Evolutionary conservation across 2,888 invertebrate species (phyloP), one percentile per base, ranked within the genome.

Genomic region (Standfussiana lucernea): DNA sequence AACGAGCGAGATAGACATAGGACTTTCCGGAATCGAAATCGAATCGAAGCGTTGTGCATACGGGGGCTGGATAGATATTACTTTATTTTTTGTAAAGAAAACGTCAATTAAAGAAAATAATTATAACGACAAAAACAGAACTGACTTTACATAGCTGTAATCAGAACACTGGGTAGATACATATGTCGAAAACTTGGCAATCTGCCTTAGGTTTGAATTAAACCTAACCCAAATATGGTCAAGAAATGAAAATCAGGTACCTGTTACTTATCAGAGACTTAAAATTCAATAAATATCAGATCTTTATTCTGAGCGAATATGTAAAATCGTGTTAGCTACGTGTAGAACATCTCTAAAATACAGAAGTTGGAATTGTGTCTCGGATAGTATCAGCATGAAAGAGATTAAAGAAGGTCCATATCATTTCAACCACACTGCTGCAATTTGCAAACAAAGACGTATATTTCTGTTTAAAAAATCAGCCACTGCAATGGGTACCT

Each of bases 321-420:
- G 78, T 84, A 84, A 85, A 87, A 82, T 66, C 62, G 35, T 37
- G 15, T 35, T 69, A 53, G 18, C 53, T 86, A 84, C 77, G 77
- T 80, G 86, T 61, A 7, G 65, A 13, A 35, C 59, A 85, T 86
- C 15, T 61, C 0, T 45, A 72, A 64, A 56, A 32, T 59, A 32
- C 47, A 56, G 28, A 66, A 72, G 15, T 73, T 24, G 59, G 21
- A 74, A 56, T 68, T 59, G 53, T 70, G 75, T 80, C n/a, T 76
- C 28, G 21, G n/a, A 35, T 61, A 66, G 61, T 37, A n/a, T 62
- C 13, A 18, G 40, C 61, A 28, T n/a, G 50, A 42, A 74, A 82
- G 59, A 74, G 79, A 35, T n/a, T 45, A 56, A 74, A 82, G 67
- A 74, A 83, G 74, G 50, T 64, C 40, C 2, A 75, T 10, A 47